Evolutionary conservation across 1,140 invertebrate genomes (phyloP).

Genomic region (Drosophila lini): DNA sequence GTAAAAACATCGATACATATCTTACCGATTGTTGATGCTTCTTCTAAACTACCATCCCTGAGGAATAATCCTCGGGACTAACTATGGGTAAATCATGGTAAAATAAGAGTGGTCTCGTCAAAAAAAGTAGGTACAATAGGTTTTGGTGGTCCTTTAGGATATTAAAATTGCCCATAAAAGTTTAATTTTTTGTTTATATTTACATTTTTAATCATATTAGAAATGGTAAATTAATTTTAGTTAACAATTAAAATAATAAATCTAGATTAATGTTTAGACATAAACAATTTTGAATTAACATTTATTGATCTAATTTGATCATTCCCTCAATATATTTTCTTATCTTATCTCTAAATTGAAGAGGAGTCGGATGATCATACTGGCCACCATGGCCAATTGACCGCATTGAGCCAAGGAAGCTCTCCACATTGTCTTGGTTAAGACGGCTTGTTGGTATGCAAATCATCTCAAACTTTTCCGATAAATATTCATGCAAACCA

Average conservation of each 20-base stretch:
- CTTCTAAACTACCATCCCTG: neutral
- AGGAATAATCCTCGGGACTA: neutral
- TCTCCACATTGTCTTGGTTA: neutral
- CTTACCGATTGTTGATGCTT: neutral
- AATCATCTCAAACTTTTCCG: neutral
- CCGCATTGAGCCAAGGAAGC: neutral
- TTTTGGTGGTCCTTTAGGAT: no score
- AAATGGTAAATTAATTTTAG: neutral
- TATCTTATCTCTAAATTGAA: slow-evolving; percentile 1
- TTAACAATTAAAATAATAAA: neutral
- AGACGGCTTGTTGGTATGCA: neutral
- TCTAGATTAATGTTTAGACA: neutral
- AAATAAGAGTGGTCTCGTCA: neutral
- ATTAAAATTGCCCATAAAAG: no score
- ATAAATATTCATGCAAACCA: neutral
- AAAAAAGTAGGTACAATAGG: neutral
- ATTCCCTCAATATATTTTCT: slow-evolving; percentile 3
- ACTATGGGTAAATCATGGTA: neutral
- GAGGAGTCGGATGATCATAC: slow-evolving; percentile 4
- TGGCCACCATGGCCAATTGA: slow-evolving; percentile 4
- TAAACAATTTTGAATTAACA: neutral
- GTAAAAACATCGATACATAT: neutral
- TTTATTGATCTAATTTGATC: slow-evolving; percentile 1
- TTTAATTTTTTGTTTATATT: neutral
- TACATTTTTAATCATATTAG: neutral